Conservation (phyloP, 2,888 invertebrate species). For the Mythimna albipuncta region DNA sequence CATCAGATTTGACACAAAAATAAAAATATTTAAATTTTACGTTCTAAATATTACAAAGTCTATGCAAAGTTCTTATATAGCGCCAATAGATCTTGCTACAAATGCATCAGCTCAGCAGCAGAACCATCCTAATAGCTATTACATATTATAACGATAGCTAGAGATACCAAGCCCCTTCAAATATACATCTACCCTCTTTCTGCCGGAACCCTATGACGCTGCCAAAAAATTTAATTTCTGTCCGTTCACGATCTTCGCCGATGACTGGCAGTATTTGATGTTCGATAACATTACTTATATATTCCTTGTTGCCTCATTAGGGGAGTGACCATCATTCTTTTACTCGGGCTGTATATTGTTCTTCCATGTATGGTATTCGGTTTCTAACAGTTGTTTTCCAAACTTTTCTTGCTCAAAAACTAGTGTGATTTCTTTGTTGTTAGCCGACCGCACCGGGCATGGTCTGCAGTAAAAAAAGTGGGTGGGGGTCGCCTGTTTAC, state of each 20-base stretch:
- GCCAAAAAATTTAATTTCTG: conserved; percentile 64
- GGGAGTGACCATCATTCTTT: conserved; percentile 52
- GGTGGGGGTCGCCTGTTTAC: too few species aligned
- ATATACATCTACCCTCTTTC: conserved; percentile 22
- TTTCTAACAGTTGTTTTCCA: neutral
- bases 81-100: too few species aligned
- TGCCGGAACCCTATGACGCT: conserved; percentile 48
- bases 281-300: conserved; percentile 52
- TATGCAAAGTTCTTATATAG: too few species aligned
- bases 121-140: neutral
- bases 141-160: neutral
- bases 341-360: conserved; percentile 30
- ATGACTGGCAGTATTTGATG: conserved; percentile 52
- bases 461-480: too few species aligned
- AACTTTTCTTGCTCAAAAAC: too few species aligned
- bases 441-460: too few species aligned
- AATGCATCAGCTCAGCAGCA: too few species aligned
- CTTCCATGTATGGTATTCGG: neutral
- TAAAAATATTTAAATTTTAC: too few species aligned
- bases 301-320: conserved; percentile 59
- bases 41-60: too few species aligned
- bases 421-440: too few species aligned
- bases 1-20: too few species aligned
- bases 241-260: conserved; percentile 50
- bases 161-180: neutral